Evolutionary conservation across 2,888 invertebrate species (phyloP), one percentile per base, ranked within the genome.

Genomic region (Lepidochrysops patricia): DNA sequence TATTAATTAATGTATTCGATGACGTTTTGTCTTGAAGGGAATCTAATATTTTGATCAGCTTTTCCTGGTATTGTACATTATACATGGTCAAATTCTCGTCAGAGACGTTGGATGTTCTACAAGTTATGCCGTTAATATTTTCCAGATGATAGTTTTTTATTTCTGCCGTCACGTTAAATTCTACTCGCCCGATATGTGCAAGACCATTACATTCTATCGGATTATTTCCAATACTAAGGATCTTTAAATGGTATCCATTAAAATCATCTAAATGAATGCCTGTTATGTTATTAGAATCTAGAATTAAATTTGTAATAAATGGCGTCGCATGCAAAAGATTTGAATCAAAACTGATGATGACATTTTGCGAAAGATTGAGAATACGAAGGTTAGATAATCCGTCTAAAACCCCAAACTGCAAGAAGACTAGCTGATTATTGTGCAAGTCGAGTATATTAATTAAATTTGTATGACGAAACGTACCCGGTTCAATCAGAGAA

Each of bases 281-380:
- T 27, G 48, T 35, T 7, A 66, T 62, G 58, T 60, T 63, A 43
- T 66, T 66, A 57, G 61, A 29, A 25, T 66, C 66, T 49, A 59
- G 61, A 29, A 60, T 57, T 54, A 58, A 62, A 37, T 48, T n/a
- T 12, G 50, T 57, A 35, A 66, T 25, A 29, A 27, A 37, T 12
- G 60, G 62, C 27, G 62, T 57, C 19, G 57, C 62, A 19, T 62
- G 63, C 52, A 64, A 59, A 23, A 64, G 54, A 15, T 62, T 62
- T 9, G 52, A 35, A 49, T 57, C 48, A 57, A 66, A 60, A 6
- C 43, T 57, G 15, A 49, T 57, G 19, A 66, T 49, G 12, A 49
- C 61, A 61, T 66, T 65, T 34, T 59, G 65, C 9, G 63, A 63
- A 50, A 66, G 63, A 57, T 66, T 66, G 6, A 66, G 62, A 15